Conservation (phyloP, 1,140 invertebrate genomes). For the Drosophila orosa region DNA sequence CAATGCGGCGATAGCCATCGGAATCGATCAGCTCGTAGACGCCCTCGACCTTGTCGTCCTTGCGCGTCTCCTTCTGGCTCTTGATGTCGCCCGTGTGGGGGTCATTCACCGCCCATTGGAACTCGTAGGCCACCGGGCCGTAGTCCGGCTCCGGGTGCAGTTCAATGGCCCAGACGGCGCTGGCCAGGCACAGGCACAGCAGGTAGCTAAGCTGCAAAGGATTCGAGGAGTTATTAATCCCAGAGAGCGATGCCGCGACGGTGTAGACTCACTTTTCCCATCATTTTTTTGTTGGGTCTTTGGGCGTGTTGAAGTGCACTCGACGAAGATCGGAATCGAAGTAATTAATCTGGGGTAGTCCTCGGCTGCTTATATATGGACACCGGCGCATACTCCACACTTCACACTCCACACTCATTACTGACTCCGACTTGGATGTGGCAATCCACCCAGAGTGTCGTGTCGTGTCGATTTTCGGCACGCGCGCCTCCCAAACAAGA, state of each 20-base stretch:
- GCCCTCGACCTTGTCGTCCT: constrained; percentile 87
- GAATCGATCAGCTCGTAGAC: constrained; percentile 87
- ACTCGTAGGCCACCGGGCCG: constrained; percentile 85
- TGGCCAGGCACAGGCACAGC: constrained; percentile 51
- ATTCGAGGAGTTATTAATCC: not conserved
- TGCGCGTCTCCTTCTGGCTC: constrained; percentile 86
- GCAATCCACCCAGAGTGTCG: constrained; percentile 61
- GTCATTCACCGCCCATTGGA: constrained; percentile 86
- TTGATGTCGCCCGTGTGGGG: constrained; percentile 87
- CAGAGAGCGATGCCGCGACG: not conserved
- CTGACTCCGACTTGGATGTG: constrained; percentile 48
- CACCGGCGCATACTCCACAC: constrained; percentile 10
- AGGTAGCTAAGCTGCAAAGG: constrained; percentile 55
- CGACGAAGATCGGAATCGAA: constrained; percentile 61
- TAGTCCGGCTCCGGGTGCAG: constrained; percentile 65
- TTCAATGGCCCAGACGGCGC: constrained; percentile 49
- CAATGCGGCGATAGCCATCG: constrained; percentile 89
- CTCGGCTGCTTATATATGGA: constrained; percentile 67
- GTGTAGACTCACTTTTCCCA: constrained; percentile 67
- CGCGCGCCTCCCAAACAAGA: constrained; percentile 59
- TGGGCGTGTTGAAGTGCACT: constrained; percentile 57
- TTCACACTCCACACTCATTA: constrained; percentile 25
- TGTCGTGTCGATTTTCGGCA: constrained; percentile 38
- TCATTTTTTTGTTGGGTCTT: constrained; percentile 31
- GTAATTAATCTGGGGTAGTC: constrained; percentile 72